phyloP scores from a whole-genome alignment of 2,888 invertebrate genomes.

The Pristionchus maxplancki region DNA sequence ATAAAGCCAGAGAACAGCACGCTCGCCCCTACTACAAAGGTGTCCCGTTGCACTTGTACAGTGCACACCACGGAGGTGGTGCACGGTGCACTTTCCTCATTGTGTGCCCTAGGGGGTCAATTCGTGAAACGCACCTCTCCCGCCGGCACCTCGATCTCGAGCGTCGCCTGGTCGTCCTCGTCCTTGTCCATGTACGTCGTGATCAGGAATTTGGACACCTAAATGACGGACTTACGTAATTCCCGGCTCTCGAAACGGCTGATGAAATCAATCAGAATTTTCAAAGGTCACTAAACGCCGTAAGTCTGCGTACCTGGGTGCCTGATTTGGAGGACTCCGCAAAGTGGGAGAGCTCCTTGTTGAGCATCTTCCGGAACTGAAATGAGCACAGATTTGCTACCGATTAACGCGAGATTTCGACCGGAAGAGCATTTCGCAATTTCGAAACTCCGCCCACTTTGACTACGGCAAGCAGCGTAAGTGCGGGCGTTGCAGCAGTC shows the following conservation, averaged over 20 bases:
- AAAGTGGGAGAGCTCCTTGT: conserved; percentile 98
- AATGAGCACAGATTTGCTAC: conserved; percentile 76
- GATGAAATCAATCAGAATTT: background rate
- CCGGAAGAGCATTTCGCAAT: conserved; percentile 9
- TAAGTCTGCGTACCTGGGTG: conserved; percentile 82
- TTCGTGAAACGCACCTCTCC: conserved; percentile 25
- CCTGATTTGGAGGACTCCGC: conserved; percentile 99
- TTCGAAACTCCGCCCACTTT: conserved; percentile 45
- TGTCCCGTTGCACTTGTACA: background rate
- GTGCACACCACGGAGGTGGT: background rate
- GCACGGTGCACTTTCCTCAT: background rate
- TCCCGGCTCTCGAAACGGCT: background rate
- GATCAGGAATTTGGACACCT: conserved; percentile 96
- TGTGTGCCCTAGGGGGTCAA: background rate
- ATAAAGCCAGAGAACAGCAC: background rate
- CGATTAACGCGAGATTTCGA: background rate
- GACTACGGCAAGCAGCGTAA: conserved; percentile 16
- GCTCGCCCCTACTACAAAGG: too few species aligned
- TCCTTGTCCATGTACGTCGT: conserved; percentile 92
- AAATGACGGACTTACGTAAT: conserved; percentile 93
- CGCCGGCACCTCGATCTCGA: conserved; percentile 63
- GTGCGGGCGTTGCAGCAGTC: background rate
- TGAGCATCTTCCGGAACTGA: conserved; percentile 99
- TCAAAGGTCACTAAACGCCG: background rate
- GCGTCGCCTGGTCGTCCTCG: conserved; percentile 86